Conservation (phyloP, 2,888 invertebrate genomes). For the Thera obeliscata region DNA sequence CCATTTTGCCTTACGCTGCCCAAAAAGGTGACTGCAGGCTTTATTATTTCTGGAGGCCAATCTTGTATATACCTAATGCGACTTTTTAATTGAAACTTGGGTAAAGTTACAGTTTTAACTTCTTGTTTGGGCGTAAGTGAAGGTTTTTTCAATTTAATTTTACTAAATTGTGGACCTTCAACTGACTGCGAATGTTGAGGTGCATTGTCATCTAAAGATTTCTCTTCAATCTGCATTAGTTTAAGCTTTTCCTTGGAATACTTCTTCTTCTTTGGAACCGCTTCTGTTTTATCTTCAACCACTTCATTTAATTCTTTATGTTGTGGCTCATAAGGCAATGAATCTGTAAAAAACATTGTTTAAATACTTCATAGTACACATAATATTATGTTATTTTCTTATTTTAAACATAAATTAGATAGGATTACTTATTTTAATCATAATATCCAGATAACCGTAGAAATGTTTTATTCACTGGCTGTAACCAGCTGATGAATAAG, state of each 20-base stretch:
- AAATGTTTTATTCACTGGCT: too few relatives aligned
- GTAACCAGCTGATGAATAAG: too few relatives aligned
- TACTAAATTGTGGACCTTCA: constrained; percentile 85
- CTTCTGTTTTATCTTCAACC: constrained; percentile 7
- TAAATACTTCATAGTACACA: background rate
- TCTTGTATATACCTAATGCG: constrained; percentile 86
- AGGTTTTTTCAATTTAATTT: constrained; percentile 88
- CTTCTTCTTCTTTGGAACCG: constrained; percentile 29
- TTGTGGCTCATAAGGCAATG: constrained; percentile 6
- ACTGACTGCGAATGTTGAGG: constrained; percentile 83
- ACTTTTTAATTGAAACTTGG: constrained; percentile 89
- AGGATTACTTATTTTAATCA: too few relatives aligned
- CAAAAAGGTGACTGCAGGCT: constrained; percentile 80
- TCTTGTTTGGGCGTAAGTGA: constrained; percentile 78
- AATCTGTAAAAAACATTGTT: constrained; percentile 19
- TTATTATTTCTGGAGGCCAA: constrained; percentile 85
- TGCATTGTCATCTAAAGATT: constrained; percentile 82
- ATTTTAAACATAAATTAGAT: too few relatives aligned
- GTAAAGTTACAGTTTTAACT: constrained; percentile 71
- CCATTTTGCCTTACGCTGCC: constrained; percentile 85
- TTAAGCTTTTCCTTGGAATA: constrained; percentile 58
- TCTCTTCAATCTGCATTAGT: constrained; percentile 85
- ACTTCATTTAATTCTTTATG: constrained; percentile 13
- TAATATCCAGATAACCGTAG: too few relatives aligned
- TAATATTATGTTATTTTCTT: too few relatives aligned